phyloP scores from a whole-genome alignment of 2,797 vertebrate genomes.

The Chromobotia macracanthus region DNA sequence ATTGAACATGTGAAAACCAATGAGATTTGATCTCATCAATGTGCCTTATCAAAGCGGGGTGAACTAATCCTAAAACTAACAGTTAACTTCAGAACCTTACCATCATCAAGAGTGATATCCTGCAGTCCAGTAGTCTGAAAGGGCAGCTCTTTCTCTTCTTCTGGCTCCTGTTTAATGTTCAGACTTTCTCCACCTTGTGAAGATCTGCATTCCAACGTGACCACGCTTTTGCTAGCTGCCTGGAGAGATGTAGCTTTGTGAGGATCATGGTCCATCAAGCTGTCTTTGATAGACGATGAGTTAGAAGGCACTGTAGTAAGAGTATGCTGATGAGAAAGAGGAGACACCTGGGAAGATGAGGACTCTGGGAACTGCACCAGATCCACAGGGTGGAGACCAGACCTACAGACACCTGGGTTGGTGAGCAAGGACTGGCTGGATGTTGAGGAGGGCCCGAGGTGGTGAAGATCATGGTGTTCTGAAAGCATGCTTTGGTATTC shows the following conservation, averaged over 20 bases:
- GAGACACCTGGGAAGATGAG: slow-evolving; percentile 18
- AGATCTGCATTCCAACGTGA: slow-evolving; percentile 68
- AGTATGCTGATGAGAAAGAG: slow-evolving; percentile 18
- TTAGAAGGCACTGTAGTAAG: slow-evolving; percentile 48
- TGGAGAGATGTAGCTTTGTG: slow-evolving; percentile 70
- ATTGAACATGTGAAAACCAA: too few relatives aligned
- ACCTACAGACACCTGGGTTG: slow-evolving; percentile 20
- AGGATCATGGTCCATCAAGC: slow-evolving; percentile 59
- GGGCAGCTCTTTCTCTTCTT: slow-evolving; percentile 81
- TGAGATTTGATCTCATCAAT: too few relatives aligned
- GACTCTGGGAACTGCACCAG: slow-evolving; percentile 13
- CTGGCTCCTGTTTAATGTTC: slow-evolving; percentile 86
- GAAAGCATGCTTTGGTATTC: slow-evolving; percentile 69
- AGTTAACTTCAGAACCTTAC: slow-evolving; percentile 74
- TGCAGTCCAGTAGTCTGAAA: slow-evolving; percentile 84
- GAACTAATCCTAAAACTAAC: neutral
- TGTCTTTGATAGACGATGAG: slow-evolving; percentile 37
- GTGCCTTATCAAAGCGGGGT: too few relatives aligned
- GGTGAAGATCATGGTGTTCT: slow-evolving; percentile 27
- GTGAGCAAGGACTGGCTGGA: slow-evolving; percentile 13
- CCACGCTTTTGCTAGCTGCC: slow-evolving; percentile 66
- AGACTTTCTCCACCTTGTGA: slow-evolving; percentile 68
- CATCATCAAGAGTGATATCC: slow-evolving; percentile 96
- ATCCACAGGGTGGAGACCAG: neutral
- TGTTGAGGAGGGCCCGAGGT: slow-evolving; percentile 23